phyloP scores from a whole-genome alignment of 2,113 vertebrate species.

The Aegotheles bennettii region DNA sequence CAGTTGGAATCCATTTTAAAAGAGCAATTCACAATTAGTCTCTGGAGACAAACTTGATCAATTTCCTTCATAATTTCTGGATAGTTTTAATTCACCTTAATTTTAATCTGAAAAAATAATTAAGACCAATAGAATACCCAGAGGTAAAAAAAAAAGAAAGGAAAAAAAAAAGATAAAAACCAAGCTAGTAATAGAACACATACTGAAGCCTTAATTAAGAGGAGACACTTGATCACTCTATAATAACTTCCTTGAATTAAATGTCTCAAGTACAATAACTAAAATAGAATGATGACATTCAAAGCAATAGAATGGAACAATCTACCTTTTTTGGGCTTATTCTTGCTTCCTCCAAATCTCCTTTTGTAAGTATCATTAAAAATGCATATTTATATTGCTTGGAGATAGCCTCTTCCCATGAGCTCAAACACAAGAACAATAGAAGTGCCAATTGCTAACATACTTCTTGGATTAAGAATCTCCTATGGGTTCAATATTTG shows the following conservation, averaged over 20 bases:
- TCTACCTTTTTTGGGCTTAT: not conserved
- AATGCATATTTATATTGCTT: not conserved
- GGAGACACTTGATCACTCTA: not conserved
- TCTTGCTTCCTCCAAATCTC: not conserved
- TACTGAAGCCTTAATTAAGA: not conserved
- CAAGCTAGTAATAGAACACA: not conserved
- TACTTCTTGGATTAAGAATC: not conserved
- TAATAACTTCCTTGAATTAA: conserved; percentile 10
- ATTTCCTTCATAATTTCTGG: not conserved
- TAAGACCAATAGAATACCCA: not conserved
- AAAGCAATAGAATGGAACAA: not conserved
- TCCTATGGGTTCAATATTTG: not conserved
- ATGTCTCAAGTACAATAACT: not conserved
- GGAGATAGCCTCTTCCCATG: not conserved
- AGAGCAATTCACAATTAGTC: not conserved
- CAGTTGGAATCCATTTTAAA: not conserved
- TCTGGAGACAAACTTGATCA: not conserved
- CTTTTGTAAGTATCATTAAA: not conserved
- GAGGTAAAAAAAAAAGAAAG: not conserved
- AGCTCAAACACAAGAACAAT: not conserved
- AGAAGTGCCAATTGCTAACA: not conserved
- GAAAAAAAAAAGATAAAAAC: not conserved
- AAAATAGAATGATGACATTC: not conserved
- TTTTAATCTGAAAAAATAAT: not conserved
- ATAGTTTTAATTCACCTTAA: not conserved